phyloP scores from a whole-genome alignment of 2,113 vertebrate genomes.

The Poecile atricapillus region DNA sequence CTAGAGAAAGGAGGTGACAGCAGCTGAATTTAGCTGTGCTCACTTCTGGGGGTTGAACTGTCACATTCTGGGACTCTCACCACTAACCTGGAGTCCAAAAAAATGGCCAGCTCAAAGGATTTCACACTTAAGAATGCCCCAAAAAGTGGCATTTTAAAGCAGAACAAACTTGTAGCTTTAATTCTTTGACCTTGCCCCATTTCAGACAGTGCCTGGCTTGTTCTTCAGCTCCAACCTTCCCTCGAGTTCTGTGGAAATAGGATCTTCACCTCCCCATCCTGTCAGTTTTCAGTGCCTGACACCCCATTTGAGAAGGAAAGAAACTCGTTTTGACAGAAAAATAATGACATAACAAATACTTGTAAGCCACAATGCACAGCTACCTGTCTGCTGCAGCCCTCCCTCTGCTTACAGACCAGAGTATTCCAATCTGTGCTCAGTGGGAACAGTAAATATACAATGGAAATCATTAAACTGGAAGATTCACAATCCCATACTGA shows the following conservation, averaged over 20 bases:
- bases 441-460: background rate
- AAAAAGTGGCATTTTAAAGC: background rate
- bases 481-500: background rate
- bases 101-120: background rate
- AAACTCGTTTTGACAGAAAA: background rate
- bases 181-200: background rate
- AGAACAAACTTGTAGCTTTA: background rate
- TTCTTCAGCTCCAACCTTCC: background rate
- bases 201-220: background rate
- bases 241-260: background rate
- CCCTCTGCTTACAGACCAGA: background rate
- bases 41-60: background rate
- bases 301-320: background rate
- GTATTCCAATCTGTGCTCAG: background rate
- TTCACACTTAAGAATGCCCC: background rate
- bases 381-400: background rate
- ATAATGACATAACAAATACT: background rate
- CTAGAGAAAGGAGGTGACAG: background rate
- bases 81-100: background rate
- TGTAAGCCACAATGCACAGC: background rate
- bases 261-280: background rate
- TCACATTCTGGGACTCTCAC: background rate
- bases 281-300: background rate
- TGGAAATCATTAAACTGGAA: background rate
- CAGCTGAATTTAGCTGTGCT: background rate